Evolutionary conservation across 2,113 vertebrate genomes (phyloP).

Genomic region (Poicephalus gulielmi): DNA sequence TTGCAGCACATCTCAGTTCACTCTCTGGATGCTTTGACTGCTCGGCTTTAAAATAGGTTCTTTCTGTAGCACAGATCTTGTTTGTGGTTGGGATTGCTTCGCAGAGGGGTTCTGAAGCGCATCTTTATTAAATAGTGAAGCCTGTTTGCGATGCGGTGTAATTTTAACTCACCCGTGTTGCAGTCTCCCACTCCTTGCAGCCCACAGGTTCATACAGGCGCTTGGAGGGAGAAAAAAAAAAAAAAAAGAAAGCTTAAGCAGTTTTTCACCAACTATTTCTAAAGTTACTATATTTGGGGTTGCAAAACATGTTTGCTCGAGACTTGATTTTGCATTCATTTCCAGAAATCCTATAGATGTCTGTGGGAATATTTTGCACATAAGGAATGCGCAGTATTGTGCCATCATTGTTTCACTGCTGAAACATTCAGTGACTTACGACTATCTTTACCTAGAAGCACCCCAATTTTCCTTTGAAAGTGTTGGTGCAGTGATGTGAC

Average conservation of each 20-base stretch:
- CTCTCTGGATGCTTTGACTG: neutral
- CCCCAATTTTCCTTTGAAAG: neutral
- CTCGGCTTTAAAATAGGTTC: constrained; percentile 8
- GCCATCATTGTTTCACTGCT: neutral
- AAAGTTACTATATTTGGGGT: constrained; percentile 36
- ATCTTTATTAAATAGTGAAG: neutral
- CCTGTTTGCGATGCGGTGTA: neutral
- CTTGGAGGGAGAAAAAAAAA: neutral
- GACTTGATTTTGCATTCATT: neutral
- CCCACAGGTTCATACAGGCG: constrained; percentile 37
- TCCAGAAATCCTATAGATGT: neutral
- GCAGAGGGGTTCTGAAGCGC: neutral
- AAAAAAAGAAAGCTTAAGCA: neutral
- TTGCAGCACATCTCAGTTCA: constrained; percentile 15
- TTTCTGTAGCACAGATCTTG: neutral
- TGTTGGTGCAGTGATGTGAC: neutral
- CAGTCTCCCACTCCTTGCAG: constrained; percentile 37
- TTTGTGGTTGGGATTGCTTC: neutral
- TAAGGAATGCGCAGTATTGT: neutral
- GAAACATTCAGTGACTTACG: neutral
- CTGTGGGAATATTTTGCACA: neutral
- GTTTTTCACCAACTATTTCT: constrained; percentile 44
- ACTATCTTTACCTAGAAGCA: neutral
- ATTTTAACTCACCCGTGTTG: constrained; percentile 20
- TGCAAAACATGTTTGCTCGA: constrained; percentile 12